These are phyloP conservation scores for Anastatus disparis DNA, from an alignment of 1,140 invertebrate genomes.

Conservation along the genomic window DNA sequence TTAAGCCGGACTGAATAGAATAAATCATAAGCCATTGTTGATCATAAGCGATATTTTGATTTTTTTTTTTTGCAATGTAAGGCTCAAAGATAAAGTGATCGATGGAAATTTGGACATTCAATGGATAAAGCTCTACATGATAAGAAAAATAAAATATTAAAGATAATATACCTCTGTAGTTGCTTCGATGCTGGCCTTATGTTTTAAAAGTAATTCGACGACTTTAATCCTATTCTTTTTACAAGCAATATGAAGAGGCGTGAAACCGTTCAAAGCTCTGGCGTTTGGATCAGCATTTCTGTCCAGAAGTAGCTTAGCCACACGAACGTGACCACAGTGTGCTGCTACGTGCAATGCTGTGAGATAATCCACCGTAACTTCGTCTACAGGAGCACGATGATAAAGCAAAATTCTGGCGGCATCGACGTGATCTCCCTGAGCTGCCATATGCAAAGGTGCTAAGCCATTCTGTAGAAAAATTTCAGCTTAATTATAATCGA, in stretches of 20 bases:
- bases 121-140: background rate
- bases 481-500: no score
- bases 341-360: constrained; percentile 98
- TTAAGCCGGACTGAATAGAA: constrained; percentile 83
- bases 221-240: constrained; percentile 98
- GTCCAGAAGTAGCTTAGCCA: constrained; percentile 93
- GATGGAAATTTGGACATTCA: background rate
- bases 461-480: constrained; percentile 80
- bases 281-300: constrained; percentile 97
- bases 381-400: constrained; percentile 95
- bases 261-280: constrained; percentile 97
- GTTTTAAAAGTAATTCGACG: constrained; percentile 94
- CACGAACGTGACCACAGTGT: constrained; percentile 91
- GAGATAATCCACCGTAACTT: constrained; percentile 97
- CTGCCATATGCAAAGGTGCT: constrained; percentile 92
- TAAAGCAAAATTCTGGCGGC: constrained; percentile 91
- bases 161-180: constrained; percentile 78
- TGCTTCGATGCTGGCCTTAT: constrained; percentile 90
- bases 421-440: constrained; percentile 97
- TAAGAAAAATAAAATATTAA: background rate
- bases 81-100: background rate
- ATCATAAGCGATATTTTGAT: constrained; percentile 35
- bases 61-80: constrained; percentile 4
- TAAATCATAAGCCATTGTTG: constrained; percentile 37
- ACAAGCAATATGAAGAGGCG: constrained; percentile 97